These are phyloP conservation scores for Monopis laevigella DNA, from an alignment of 2,888 invertebrate genomes.

Conservation along the genomic window DNA sequence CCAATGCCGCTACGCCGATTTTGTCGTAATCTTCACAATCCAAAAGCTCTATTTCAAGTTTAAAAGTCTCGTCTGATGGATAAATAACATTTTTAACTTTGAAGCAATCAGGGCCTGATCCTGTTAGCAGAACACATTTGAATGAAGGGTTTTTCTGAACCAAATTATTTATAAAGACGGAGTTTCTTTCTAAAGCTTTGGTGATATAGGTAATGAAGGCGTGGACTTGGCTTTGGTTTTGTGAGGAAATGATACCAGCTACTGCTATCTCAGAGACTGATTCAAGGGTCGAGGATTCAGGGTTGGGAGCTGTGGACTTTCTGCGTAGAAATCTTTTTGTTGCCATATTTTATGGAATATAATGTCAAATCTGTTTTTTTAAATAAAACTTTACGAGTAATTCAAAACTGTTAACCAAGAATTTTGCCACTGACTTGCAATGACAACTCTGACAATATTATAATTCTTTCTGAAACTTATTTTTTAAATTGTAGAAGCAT, in stretches of 20 bases:
- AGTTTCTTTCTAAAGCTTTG: constrained; percentile 41
- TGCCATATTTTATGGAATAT: constrained; percentile 5
- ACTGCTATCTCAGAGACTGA: constrained; percentile 40
- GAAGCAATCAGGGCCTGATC: constrained; percentile 52
- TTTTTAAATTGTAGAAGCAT: no score
- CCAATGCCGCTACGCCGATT: constrained; percentile 35
- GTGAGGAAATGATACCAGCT: constrained; percentile 47
- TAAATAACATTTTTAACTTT: constrained; percentile 50
- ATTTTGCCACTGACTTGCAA: no score
- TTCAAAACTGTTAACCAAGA: no score
- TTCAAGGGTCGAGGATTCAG: constrained; percentile 20
- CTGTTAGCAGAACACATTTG: constrained; percentile 44
- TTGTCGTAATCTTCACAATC: constrained; percentile 54
- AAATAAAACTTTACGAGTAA: no score
- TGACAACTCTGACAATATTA: no score
- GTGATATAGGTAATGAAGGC: constrained; percentile 48
- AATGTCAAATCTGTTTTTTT: no score
- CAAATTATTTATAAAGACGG: constrained; percentile 43
- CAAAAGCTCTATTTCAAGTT: constrained; percentile 44
- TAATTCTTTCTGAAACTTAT: no score
- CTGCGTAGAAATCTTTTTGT: constrained; percentile 1
- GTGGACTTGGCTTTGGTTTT: constrained; percentile 44
- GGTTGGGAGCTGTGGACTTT: not conserved
- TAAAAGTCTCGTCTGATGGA: constrained; percentile 35
- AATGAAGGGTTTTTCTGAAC: constrained; percentile 42